Evolutionary conservation across 2,888 invertebrate genomes (phyloP), one percentile per base, ranked within the genome.

Genomic region (Aricia artaxerxes): DNA sequence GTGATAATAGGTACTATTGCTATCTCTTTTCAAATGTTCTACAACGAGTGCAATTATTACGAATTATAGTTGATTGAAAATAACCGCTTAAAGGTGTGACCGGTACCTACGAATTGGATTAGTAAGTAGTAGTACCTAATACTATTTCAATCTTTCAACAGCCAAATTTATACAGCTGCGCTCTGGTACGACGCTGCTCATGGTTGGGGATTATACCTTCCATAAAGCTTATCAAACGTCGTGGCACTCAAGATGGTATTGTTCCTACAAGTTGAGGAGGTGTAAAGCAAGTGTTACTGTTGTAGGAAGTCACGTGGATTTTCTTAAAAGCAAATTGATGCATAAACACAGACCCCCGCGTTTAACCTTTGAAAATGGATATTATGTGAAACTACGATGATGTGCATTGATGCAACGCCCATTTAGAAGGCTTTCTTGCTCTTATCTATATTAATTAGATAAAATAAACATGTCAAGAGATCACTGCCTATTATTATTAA

Each of bases 151-250:
- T 61, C 24, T 61, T 78, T 80, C n/a, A 38, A 60, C 79, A 83
- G 83, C 78, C 60, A 79, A 81, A 79, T 57, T 81, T 49, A 82
- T 83, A 79, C 80, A 79, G 24, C 80, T 82, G 9, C 57, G 44
- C 11, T 80, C 80, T 40, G 83, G 83, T 3, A 82, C 80, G 60
- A 79, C 77, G 49, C 73, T 82, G 53, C 72, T 82, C 57, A 82
- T 82, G 82, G 49, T 82, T 38, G n/a, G 81, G 4, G 81, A 81
- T 1, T 82, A 80, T 61, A 82, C 83, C 0, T 83, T 81, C 72
- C 83, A 83, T 57, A 79, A 80, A 40, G 79, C 80, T 6, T 81
- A 80, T n/a, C 53, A 79, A n/a, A 80, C 64, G 53, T 79, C 77
- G 16, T 78, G 78, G 11, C 78, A 80, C 5, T 61, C 81, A 16